These are phyloP conservation scores for Harpalus rubripes DNA, from an alignment of 2,888 invertebrate species.

Conservation along the genomic window DNA sequence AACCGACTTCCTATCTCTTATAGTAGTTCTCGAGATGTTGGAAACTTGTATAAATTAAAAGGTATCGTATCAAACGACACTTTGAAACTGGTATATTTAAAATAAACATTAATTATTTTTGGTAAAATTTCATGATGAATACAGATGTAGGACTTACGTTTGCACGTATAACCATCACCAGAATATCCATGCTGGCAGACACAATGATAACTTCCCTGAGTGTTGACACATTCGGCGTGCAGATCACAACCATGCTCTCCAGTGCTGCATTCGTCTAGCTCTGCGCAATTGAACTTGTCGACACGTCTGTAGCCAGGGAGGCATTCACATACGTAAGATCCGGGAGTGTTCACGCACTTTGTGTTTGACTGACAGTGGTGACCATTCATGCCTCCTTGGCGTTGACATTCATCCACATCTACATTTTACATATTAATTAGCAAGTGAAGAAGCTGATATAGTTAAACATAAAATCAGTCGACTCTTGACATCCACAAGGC, in stretches of 20 bases:
- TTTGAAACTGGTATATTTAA: no score
- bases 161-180: slow-evolving; percentile 89
- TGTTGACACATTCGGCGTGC: slow-evolving; percentile 89
- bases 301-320: slow-evolving; percentile 87
- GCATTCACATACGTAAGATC: slow-evolving; percentile 92
- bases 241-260: slow-evolving; percentile 87
- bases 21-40: no score
- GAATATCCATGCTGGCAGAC: slow-evolving; percentile 85
- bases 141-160: slow-evolving; percentile 81
- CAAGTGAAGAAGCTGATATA: no score
- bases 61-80: no score
- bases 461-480: no score
- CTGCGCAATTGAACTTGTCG: slow-evolving; percentile 89
- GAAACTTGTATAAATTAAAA: no score
- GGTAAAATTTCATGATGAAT: no score
- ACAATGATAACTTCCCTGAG: slow-evolving; percentile 90
- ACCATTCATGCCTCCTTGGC: slow-evolving; percentile 87
- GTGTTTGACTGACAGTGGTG: slow-evolving; percentile 93
- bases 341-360: slow-evolving; percentile 89
- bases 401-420: slow-evolving; percentile 93
- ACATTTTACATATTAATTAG: slow-evolving; percentile 68
- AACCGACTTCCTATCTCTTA: no score
- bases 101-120: no score
- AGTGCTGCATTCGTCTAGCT: slow-evolving; percentile 88
- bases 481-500: no score